phyloP scores from a whole-genome alignment of 2,113 vertebrate genomes.

The Cyprinodon tularosa region DNA sequence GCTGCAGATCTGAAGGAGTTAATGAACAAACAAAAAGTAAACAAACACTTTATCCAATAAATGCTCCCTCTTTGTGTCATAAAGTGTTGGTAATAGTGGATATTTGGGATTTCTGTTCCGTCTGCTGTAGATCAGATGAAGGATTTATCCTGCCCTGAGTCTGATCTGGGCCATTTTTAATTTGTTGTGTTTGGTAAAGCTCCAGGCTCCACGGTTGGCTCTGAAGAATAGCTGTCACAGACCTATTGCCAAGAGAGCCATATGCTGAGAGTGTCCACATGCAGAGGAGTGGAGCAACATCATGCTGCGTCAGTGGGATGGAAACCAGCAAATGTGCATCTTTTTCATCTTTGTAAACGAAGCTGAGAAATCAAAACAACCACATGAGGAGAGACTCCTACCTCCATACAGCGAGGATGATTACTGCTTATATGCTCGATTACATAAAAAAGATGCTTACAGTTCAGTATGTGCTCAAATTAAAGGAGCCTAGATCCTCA shows the following conservation, averaged over 20 bases:
- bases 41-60: constrained; percentile 31
- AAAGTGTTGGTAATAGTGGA: neutral
- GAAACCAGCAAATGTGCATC: constrained; percentile 46
- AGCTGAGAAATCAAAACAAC: constrained; percentile 33
- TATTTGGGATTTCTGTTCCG: neutral
- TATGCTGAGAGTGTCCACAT: constrained; percentile 65
- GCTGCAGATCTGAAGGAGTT: constrained; percentile 12
- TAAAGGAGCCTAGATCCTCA: constrained; percentile 26
- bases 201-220: constrained; percentile 57
- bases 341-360: constrained; percentile 35
- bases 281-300: constrained; percentile 26
- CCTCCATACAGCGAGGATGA: neutral
- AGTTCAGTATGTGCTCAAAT: constrained; percentile 22
- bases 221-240: constrained; percentile 28
- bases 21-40: constrained; percentile 32
- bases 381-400: constrained; percentile 18
- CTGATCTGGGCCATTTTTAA: constrained; percentile 49
- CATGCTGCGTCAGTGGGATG: constrained; percentile 53
- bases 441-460: constrained; percentile 30
- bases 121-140: constrained; percentile 4
- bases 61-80: neutral
- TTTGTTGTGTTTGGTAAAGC: constrained; percentile 65
- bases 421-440: constrained; percentile 2
- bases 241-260: constrained; percentile 64
- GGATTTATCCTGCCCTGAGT: constrained; percentile 34